Conservation (phyloP, 2,888 invertebrate genomes). For the Lottia scabra region DNA sequence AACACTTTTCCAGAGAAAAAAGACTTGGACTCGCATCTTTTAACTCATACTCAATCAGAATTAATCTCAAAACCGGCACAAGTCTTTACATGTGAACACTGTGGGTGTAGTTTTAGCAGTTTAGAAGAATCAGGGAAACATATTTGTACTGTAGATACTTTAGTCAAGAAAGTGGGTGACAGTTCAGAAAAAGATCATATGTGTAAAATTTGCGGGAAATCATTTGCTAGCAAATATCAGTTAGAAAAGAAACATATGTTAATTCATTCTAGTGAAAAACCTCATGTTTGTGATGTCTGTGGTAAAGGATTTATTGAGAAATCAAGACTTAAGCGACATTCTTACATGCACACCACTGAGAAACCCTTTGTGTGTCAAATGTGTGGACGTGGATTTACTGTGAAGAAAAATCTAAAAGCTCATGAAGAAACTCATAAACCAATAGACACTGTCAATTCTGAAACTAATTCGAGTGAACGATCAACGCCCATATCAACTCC, state of each 20-base stretch:
- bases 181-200: background rate
- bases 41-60: background rate
- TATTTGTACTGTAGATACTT: background rate
- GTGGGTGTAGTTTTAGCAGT: background rate
- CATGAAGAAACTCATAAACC: conserved; percentile 1
- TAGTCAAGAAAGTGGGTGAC: background rate
- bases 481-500: conserved; percentile 1
- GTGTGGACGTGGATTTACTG: conserved; percentile 1
- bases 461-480: background rate
- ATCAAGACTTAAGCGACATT: background rate
- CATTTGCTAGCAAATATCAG: conserved; percentile 1
- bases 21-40: background rate
- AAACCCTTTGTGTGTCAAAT: background rate
- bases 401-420: background rate
- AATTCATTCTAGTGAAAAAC: background rate
- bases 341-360: conserved; percentile 3
- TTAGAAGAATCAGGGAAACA: conserved; percentile 1
- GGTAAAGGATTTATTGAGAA: conserved; percentile 3
- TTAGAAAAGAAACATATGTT: conserved; percentile 4
- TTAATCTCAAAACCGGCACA: background rate
- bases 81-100: background rate
- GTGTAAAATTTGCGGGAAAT: background rate
- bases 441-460: background rate
- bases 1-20: background rate
- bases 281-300: background rate